Base-by-base conservation (phyloP, 2,113 vertebrate genomes). In the Hippocampus guttulatus region DNA sequence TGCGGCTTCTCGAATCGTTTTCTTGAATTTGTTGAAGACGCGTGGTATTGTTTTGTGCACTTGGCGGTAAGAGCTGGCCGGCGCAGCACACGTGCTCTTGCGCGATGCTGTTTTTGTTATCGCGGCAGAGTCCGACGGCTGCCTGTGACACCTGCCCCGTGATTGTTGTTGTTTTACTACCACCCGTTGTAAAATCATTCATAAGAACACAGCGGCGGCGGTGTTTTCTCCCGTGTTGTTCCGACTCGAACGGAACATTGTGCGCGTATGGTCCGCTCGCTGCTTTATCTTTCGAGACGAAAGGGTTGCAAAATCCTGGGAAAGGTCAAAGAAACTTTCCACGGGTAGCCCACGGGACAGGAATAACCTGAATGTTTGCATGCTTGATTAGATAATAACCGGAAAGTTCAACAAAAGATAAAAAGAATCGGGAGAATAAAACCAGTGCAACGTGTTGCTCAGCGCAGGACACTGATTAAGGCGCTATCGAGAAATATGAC, bases 101-200 rank as follows among this genome's bases (percentile, higher is more conserved):
- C 64, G 71, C 70, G 69, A 70, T 65, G 20, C 20, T 88, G 84
- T 76, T 85, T 73, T 82, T 88, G 81, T 88, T 67, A 40, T 68
- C 21, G 21, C 85, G 77, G 71, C 45, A 75, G 64, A 60, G 41
- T 62, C n/a, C 49, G 23, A 21, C 41, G 41, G 70, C 20, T 55
- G 43, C 27, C 45, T 62, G 16, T 69, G 67, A 64, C 83, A 88
- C 73, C 81, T 88, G 83, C 73, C 5, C 75, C 40, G 15, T 47
- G 73, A 40, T 62, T 61, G 43, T 47, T 65, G 63, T 65, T 65
- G 64, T 65, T 47, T 47, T 65, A 65, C 64, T 27, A 33, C 27
- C 15, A 33, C 58, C 27, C 58, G 18, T 61, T 30, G 58, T 65
- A 16, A 65, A 47, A 47, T 47, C 64, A 47, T 65, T 65, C 64